Conservation (phyloP, 2,888 invertebrate species). For the Liposcelis brunnea region DNA sequence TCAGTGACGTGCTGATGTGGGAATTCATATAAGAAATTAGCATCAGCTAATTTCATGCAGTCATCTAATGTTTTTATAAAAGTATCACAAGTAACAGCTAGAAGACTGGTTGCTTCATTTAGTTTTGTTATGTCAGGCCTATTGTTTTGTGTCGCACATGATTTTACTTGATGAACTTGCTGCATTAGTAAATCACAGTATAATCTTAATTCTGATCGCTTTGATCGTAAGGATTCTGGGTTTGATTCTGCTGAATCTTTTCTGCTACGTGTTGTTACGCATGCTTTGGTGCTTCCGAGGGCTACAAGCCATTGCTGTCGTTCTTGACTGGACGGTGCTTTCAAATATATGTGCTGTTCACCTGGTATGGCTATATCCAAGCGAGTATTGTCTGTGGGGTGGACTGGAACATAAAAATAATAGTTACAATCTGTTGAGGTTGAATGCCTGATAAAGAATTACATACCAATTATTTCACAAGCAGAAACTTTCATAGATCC, state of each 20-base stretch:
- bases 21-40: conserved; percentile 24
- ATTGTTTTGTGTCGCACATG: conserved; percentile 32
- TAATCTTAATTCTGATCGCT: conserved; percentile 57
- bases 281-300: conserved; percentile 61
- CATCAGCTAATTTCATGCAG: conserved; percentile 46
- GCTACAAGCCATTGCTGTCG: conserved; percentile 68
- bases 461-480: conserved; percentile 62
- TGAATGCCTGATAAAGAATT: conserved; percentile 1
- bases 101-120: conserved; percentile 51
- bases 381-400: conserved; percentile 48
- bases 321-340: conserved; percentile 58
- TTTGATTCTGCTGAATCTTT: conserved; percentile 30
- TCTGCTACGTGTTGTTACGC: conserved; percentile 28
- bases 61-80: conserved; percentile 68
- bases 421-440: neutral
- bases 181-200: conserved; percentile 74
- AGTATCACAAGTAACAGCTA: conserved; percentile 66
- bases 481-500: conserved; percentile 67
- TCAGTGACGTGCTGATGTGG: conserved; percentile 22
- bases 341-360: conserved; percentile 63
- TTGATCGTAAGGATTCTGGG: conserved; percentile 44
- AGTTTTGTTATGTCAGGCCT: conserved; percentile 35
- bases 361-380: conserved; percentile 66
- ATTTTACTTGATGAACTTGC: conserved; percentile 59
- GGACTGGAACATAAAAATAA: conserved; percentile 35